Percentiles rank a stretch among this genome's conserved stretches.
Conservation (phyloP, 1,140 invertebrate species). For the Pristionchus pacificus region DNA sequence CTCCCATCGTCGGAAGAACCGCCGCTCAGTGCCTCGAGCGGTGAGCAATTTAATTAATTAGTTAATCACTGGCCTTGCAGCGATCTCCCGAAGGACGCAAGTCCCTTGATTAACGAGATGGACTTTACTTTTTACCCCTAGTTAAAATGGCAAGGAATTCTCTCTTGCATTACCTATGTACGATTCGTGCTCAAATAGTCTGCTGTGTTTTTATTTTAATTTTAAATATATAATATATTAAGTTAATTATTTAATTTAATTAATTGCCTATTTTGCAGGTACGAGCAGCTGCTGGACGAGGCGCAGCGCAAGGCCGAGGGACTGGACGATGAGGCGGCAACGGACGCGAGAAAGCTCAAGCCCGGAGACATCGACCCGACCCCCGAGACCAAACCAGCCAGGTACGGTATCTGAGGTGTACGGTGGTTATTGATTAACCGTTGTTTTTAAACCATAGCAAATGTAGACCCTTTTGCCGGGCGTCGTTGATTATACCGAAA, state of each 20-base stretch:
- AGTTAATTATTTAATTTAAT: background rate
- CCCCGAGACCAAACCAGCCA: slow-evolving; percentile 96
- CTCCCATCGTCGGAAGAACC: slow-evolving; percentile 94
- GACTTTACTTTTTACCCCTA: slow-evolving; percentile 17
- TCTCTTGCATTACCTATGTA: too few relatives aligned
- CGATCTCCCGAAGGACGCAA: too few relatives aligned
- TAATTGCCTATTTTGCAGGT: slow-evolving; percentile 30
- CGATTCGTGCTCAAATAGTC: too few relatives aligned
- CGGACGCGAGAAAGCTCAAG: slow-evolving; percentile 89
- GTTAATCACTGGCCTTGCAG: background rate
- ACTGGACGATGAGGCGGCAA: slow-evolving; percentile 75
- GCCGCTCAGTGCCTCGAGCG: slow-evolving; percentile 96
- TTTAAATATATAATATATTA: background rate
- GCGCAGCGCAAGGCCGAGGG: slow-evolving; percentile 96
- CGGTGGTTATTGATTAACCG: slow-evolving; percentile 99
- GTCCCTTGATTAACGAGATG: too few relatives aligned
- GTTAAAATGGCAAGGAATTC: too few relatives aligned
- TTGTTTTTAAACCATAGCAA: background rate
- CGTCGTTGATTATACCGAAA: background rate
- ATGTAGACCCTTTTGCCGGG: background rate
- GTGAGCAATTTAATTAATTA: slow-evolving; percentile 70
- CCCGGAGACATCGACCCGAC: slow-evolving; percentile 99
- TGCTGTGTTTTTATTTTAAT: background rate
- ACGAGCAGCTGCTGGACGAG: slow-evolving; percentile 73
- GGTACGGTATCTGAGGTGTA: too few relatives aligned